A percentile compares a stretch with the other conserved stretches of the same genome.
phyloP scores from a whole-genome alignment of 2,113 vertebrate species.

The Plecturocebus donacophilus region DNA sequence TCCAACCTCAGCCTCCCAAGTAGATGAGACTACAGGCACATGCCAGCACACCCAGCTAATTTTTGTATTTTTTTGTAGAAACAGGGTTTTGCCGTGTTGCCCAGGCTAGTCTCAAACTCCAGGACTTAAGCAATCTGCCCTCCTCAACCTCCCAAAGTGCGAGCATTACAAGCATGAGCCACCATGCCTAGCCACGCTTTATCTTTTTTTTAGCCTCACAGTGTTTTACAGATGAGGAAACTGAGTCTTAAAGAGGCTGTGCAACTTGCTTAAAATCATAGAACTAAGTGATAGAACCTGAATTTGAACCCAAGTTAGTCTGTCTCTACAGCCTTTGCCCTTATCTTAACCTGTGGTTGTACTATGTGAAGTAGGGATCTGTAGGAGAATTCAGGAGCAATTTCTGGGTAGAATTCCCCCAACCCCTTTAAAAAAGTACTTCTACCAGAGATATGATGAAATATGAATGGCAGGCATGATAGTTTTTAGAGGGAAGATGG shows the following conservation, averaged over 20 bases:
- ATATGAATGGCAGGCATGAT: background rate
- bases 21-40: no score
- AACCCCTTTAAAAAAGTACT: background rate
- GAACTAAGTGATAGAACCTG: background rate
- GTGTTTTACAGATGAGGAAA: slow-evolving; percentile 29
- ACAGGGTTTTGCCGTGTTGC: no score
- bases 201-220: slow-evolving; percentile 20
- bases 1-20: no score
- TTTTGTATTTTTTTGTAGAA: no score
- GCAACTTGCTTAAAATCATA: background rate
- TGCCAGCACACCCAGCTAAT: no score
- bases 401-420: background rate
- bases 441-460: slow-evolving; percentile 12
- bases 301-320: slow-evolving; percentile 36
- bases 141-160: no score
- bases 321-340: background rate
- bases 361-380: background rate
- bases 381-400: background rate
- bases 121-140: no score
- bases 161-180: no score
- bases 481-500: slow-evolving; percentile 36
- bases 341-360: background rate
- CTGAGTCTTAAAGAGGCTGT: slow-evolving; percentile 24
- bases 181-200: background rate
- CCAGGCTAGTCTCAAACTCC: no score